phyloP scores from a whole-genome alignment of 1,140 invertebrate genomes.

The Globodera rostochiensis region DNA sequence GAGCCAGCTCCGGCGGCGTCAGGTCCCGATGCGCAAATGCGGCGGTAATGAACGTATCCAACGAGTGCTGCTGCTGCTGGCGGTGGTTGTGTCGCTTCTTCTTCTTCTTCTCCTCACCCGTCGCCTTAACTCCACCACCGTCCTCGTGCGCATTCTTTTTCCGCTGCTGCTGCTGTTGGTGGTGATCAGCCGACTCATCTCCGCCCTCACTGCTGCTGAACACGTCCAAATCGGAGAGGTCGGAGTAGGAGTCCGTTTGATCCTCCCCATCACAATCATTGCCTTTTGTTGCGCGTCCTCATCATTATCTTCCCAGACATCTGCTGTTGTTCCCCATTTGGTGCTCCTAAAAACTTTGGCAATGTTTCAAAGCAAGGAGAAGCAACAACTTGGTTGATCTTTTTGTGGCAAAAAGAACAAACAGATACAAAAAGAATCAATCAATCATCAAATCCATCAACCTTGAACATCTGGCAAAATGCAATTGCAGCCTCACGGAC shows the following conservation, averaged over 20 bases:
- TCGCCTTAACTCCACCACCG: neutral
- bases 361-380: too few relatives aligned
- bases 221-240: constrained; percentile 21
- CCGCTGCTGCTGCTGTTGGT: too few relatives aligned
- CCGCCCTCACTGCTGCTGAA: too few relatives aligned
- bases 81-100: neutral
- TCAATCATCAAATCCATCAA: neutral
- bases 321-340: constrained; percentile 1
- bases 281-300: neutral
- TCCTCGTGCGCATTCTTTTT: too few relatives aligned
- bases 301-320: neutral
- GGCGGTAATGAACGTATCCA: neutral
- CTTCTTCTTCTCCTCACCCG: neutral
- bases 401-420: neutral
- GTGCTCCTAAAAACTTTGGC: neutral
- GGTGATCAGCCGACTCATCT: too few relatives aligned
- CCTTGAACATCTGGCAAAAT: constrained; percentile 30
- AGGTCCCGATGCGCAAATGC: constrained; percentile 27
- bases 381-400: too few relatives aligned
- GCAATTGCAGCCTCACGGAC: constrained; percentile 17
- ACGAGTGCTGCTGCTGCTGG: neutral
- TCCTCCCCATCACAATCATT: neutral
- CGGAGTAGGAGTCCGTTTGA: constrained; percentile 14
- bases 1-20: constrained; percentile 26
- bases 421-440: neutral